These are phyloP conservation scores for Leptobrachium leishanense DNA, from an alignment of 2,113 vertebrate genomes.

Conservation along the genomic window DNA sequence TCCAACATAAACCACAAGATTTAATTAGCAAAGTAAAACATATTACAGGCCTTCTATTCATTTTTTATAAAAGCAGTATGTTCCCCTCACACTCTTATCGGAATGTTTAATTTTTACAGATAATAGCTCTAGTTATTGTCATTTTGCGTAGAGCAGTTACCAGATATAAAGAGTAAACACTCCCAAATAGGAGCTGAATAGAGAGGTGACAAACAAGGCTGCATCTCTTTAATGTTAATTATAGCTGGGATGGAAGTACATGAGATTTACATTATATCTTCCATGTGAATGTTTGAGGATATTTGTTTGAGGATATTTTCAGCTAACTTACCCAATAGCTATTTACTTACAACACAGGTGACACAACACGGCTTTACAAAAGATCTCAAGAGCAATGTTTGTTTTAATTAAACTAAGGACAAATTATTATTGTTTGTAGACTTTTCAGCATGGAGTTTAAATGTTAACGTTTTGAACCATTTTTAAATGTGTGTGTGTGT, in stretches of 20 bases:
- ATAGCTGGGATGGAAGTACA: conserved; percentile 68
- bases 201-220: conserved; percentile 73
- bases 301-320: conserved; percentile 58
- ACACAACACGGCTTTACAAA: conserved; percentile 41
- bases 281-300: conserved; percentile 57
- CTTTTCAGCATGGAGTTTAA: too few species aligned
- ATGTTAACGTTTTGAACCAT: too few species aligned
- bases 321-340: conserved; percentile 49
- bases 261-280: conserved; percentile 69
- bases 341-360: conserved; percentile 55
- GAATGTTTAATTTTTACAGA: conserved; percentile 71
- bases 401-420: too few species aligned
- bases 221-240: conserved; percentile 72
- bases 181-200: conserved; percentile 71
- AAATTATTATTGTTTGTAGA: too few species aligned
- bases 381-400: not conserved
- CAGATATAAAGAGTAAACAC: conserved; percentile 75
- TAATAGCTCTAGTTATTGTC: conserved; percentile 72
- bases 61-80: conserved; percentile 60
- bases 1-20: conserved; percentile 58
- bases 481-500: too few species aligned
- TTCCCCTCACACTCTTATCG: conserved; percentile 69
- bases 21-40: conserved; percentile 79
- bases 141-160: conserved; percentile 72
- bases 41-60: conserved; percentile 62